Evolutionary conservation across 2,113 vertebrate species (phyloP).

Genomic region (Onychostruthus taczanowskii): DNA sequence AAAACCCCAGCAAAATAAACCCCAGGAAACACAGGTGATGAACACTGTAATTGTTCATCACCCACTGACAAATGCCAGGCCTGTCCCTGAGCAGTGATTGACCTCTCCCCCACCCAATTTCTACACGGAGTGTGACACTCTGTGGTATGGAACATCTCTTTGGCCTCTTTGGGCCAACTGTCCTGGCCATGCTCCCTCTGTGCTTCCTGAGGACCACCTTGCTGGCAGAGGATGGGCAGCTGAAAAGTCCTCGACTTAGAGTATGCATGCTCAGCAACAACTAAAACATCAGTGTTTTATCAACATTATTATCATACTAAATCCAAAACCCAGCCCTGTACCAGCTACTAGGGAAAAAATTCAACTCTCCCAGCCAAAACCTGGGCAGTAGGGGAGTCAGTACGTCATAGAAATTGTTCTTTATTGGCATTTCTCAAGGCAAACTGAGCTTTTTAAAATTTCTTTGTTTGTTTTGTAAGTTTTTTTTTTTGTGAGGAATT

Average conservation of each 20-base stretch:
- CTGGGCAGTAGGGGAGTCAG: not conserved
- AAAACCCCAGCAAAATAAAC: not conserved
- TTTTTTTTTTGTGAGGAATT: not conserved
- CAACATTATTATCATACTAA: not conserved
- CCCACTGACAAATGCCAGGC: rapidly evolving
- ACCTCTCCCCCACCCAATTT: not conserved
- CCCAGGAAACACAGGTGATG: not conserved
- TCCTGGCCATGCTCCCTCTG: not conserved
- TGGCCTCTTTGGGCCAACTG: not conserved
- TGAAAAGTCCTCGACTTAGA: not conserved
- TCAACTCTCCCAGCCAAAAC: not conserved
- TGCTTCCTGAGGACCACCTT: not conserved
- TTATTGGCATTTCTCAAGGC: not conserved
- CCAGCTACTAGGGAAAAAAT: not conserved
- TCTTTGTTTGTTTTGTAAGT: not conserved
- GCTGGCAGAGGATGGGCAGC: not conserved
- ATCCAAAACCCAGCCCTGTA: not conserved
- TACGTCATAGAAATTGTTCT: not conserved
- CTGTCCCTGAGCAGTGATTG: not conserved
- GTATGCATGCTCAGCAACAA: not conserved
- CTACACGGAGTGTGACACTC: not conserved
- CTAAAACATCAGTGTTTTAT: not conserved
- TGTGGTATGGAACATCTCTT: not conserved
- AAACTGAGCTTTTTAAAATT: not conserved
- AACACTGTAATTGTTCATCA: not conserved